Evolutionary conservation across 2,888 invertebrate species (phyloP).

Genomic region (Protophormia terraenovae): DNA sequence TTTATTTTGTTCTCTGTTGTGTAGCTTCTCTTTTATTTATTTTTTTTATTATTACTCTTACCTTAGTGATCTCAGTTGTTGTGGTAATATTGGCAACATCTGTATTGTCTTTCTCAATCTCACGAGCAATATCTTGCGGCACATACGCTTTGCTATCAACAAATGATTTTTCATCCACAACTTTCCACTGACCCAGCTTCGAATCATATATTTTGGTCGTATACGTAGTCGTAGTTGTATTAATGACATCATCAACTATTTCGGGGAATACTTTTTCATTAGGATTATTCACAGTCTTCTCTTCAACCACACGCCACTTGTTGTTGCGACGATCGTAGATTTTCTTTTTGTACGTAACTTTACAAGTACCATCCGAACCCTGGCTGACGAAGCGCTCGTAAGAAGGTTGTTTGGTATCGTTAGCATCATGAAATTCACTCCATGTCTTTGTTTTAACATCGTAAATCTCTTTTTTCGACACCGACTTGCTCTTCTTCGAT

Average conservation of each 20-base stretch:
- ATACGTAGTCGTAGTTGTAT: slow-evolving; percentile 81
- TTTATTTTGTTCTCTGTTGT: background rate
- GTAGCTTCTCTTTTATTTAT: too few species aligned
- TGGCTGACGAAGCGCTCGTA: slow-evolving; percentile 80
- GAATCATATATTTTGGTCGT: slow-evolving; percentile 81
- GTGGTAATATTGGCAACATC: slow-evolving; percentile 82
- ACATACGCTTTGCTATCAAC: slow-evolving; percentile 80
- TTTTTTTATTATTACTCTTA: slow-evolving; percentile 71
- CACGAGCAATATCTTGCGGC: slow-evolving; percentile 81
- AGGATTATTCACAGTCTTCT: slow-evolving; percentile 82
- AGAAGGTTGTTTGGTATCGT: slow-evolving; percentile 76
- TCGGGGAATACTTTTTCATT: slow-evolving; percentile 79
- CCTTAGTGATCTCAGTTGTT: slow-evolving; percentile 82
- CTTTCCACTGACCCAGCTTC: slow-evolving; percentile 81
- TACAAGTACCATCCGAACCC: slow-evolving; percentile 79
- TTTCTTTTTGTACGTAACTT: slow-evolving; percentile 81
- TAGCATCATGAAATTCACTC: slow-evolving; percentile 77
- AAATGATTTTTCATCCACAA: slow-evolving; percentile 81
- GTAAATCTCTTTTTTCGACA: slow-evolving; percentile 79
- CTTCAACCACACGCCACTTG: slow-evolving; percentile 82
- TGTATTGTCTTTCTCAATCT: slow-evolving; percentile 81
- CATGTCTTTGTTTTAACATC: slow-evolving; percentile 81
- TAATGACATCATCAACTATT: slow-evolving; percentile 81
- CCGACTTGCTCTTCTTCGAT: slow-evolving; percentile 72
- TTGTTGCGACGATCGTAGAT: slow-evolving; percentile 80